Percentiles rank a stretch among this genome's conserved stretches.
Conservation (phyloP, 2,888 invertebrate species). For the Phaedon cochleariae region DNA sequence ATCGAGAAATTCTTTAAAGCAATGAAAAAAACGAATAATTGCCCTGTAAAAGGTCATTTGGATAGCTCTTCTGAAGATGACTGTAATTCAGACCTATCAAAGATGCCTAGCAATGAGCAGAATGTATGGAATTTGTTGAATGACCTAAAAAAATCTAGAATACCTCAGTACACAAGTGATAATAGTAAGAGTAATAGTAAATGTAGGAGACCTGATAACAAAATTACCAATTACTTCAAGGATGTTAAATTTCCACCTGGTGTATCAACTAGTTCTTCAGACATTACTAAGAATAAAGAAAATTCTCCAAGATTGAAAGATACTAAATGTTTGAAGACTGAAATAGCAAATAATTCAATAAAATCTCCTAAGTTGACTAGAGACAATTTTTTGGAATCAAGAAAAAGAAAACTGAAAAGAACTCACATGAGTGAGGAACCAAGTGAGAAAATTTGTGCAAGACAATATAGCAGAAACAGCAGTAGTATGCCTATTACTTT, state of each 20-base stretch:
- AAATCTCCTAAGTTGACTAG: not conserved
- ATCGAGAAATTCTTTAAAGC: not conserved
- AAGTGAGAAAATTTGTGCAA: not conserved
- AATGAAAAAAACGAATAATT: not conserved
- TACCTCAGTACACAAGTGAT: no score
- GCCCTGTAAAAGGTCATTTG: not conserved
- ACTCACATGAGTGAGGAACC: not conserved
- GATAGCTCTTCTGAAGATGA: constrained; percentile 14
- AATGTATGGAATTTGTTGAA: not conserved
- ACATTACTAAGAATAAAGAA: not conserved
- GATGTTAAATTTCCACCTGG: not conserved
- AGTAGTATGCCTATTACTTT: constrained; percentile 2
- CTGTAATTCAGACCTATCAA: no score
- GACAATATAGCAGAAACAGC: not conserved
- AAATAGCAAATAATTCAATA: not conserved
- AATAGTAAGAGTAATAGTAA: not conserved
- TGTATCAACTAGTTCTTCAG: not conserved
- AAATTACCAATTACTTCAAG: not conserved
- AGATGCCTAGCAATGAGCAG: not conserved
- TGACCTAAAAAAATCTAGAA: not conserved
- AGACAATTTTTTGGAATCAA: not conserved
- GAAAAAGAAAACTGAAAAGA: not conserved
- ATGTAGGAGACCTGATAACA: not conserved
- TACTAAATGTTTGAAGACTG: not conserved
- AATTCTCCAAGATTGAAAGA: not conserved